These are phyloP conservation scores for Allacma fusca DNA, from an alignment of 2,888 invertebrate species.

Conservation along the genomic window DNA sequence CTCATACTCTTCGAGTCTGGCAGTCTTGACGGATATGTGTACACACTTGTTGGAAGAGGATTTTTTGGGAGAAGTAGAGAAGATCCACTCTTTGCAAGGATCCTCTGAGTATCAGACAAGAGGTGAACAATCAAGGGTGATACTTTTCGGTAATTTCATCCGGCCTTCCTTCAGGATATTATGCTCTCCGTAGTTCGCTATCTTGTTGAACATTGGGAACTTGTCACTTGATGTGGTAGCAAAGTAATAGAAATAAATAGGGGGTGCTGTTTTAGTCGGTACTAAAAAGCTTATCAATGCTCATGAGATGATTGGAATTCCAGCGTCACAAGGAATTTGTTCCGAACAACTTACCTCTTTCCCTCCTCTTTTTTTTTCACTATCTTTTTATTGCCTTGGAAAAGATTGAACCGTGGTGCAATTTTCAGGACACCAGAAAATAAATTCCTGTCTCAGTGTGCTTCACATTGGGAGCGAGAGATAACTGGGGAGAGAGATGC, in stretches of 20 bases:
- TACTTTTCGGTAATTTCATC: too few species aligned
- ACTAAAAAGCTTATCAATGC: slow-evolving; percentile 33
- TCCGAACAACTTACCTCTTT: neutral
- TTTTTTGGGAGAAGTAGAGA: too few species aligned
- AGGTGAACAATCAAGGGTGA: too few species aligned
- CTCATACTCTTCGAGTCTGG: neutral
- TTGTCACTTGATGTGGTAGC: slow-evolving; percentile 17
- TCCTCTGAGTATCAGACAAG: too few species aligned
- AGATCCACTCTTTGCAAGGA: too few species aligned
- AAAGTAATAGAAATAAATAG: slow-evolving; percentile 9
- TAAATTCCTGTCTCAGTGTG: slow-evolving; percentile 18
- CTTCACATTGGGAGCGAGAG: slow-evolving; percentile 17
- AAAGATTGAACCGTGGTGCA: slow-evolving; percentile 5
- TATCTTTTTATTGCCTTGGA: neutral
- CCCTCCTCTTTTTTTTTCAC: slow-evolving; percentile 5
- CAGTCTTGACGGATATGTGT: slow-evolving; percentile 8
- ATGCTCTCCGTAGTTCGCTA: too few species aligned
- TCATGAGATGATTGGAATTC: slow-evolving; percentile 24
- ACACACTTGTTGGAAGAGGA: too few species aligned
- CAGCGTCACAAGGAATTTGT: slow-evolving; percentile 8
- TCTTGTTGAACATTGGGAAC: too few species aligned
- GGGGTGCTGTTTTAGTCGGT: slow-evolving; percentile 10
- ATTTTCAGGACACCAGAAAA: slow-evolving; percentile 21
- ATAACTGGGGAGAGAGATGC: slow-evolving; percentile 12
- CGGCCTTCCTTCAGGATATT: too few species aligned